Base-by-base conservation (phyloP, 2,797 vertebrate species). In the Cetoscarus ocellatus region DNA sequence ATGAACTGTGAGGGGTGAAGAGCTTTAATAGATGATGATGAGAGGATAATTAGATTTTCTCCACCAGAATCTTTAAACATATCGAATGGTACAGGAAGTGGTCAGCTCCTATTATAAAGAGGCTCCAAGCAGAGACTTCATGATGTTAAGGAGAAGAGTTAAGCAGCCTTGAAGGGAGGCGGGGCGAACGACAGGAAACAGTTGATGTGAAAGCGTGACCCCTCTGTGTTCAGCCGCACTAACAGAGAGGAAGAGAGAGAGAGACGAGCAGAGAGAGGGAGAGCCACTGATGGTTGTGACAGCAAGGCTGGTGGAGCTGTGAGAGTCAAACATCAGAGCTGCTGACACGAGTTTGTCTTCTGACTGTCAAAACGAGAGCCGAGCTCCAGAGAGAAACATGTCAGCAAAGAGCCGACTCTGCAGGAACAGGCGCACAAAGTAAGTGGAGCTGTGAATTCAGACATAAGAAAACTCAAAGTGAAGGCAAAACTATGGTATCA, bases 121-220 rank as follows among this genome's bases (percentile, higher is more conserved):
- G 10, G 14, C 10, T 67, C 39, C 47, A 7, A 6, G 36, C n/a
- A 17, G 49, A 50, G 50, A 13, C 40, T 61, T 54, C 35, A 19
- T n/a, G 9, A 36, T 9, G 50, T 66, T 38, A 36, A 55, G 77
- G 49, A 61, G 15, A 63, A 76, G 59, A 64, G 58, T 43, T 35
- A 3, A 58, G 34, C 59, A 62, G 45, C 47, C 10, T 2, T 0
- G 38, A 81, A 44, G 13, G 65, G 43, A 38, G 50, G 58, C 55
- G 56, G 53, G 55, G 73, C 71, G 40, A 64, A 70, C 63, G 52
- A 84, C 85, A 91, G 92, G 92, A 94, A 94, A 77, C 77, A 44
- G 62, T 61, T 54, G 67, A 84, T 80, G 75, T 63, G 79, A 74
- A 78, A 75, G 72, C 42, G 45, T 68, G 74, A 83, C 72, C 82